Base-by-base conservation (phyloP, 2,888 invertebrate genomes). In the Cataglyphis rosenhaueri region DNA sequence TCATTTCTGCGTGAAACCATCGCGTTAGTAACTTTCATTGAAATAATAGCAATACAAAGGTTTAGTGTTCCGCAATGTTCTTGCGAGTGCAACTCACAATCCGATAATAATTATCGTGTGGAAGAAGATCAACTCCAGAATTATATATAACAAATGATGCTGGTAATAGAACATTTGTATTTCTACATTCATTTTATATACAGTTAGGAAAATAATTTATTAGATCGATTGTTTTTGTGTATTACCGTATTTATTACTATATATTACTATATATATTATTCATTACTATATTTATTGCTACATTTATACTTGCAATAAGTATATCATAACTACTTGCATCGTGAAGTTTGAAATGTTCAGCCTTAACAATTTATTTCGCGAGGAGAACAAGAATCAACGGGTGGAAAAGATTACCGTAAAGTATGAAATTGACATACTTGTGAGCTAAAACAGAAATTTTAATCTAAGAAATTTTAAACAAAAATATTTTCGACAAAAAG, bases 351-450 rank as follows among this genome's bases (percentile, higher is more conserved):
- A 29, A n/a, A 3, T 15, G 15, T 25, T 25, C 3, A 5, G 8
- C 29, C 6, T 21, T 57, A 48, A 18, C 1, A 0, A 32, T 29
- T 29, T 57, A 41, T 44, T 70, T 44, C 44, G 18, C 32, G 41
- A 0, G 0, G 4, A 52, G n/a, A 6, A 52, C 6, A 6, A 18
- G 3, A 1, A 59, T 81, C 5, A 81, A 74, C 21, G 29, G 0
- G 52, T 10, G 12, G 81, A 81, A n/a, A 29, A 15, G 52, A 81
- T 71, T 2, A 74, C 5, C 15, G 48, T n/a, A 32, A 81, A 81
- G 6, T 81, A 74, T 6, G 81, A 81, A 62, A 74, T 29, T 21
- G 81, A 62, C 48, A 10, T 62, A 52, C 29, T 81, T 15, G 38
- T 5, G 12, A 81, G 71, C 81, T 81, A 18, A 62, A 73, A 81